A percentile compares a stretch with the other conserved stretches of the same genome.
Evolutionary conservation across 2,888 invertebrate genomes (phyloP).

Genomic region (Erpobdella octoculata): DNA sequence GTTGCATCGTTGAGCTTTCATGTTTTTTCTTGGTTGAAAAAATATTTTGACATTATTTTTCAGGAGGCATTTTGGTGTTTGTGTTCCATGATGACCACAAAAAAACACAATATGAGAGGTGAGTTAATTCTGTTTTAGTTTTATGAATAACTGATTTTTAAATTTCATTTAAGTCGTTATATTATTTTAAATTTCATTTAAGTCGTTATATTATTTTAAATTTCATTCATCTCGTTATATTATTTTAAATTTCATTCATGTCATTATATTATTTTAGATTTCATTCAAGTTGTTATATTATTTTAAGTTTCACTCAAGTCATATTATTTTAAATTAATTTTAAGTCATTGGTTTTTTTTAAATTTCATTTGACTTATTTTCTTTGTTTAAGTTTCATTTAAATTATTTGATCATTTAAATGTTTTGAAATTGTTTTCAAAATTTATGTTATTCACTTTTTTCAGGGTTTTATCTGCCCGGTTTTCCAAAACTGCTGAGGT

Average conservation of each 20-base stretch:
- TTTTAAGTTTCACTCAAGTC: no score
- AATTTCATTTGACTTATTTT: neutral
- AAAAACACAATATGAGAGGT: constrained; percentile 74
- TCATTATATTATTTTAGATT: no score
- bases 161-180: no score
- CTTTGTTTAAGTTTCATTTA: neutral
- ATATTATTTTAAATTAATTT: neutral
- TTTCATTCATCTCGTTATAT: no score
- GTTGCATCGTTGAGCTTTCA: neutral
- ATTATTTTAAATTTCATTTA: no score
- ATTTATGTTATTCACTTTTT: constrained; percentile 37
- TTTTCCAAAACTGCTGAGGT: constrained; percentile 90
- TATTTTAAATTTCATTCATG: neutral
- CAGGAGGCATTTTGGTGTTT: constrained; percentile 94
- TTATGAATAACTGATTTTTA: no score
- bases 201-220: no score
- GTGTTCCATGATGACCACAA: constrained; percentile 77
- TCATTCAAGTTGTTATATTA: no score
- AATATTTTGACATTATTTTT: neutral
- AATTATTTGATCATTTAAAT: neutral
- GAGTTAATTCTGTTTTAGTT: neutral
- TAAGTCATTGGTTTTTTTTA: neutral
- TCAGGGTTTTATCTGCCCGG: constrained; percentile 83
- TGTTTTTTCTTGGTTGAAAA: neutral
- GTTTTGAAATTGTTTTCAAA: neutral